Base-by-base conservation (phyloP, 2,113 vertebrate genomes). In the Pavo muticus region DNA sequence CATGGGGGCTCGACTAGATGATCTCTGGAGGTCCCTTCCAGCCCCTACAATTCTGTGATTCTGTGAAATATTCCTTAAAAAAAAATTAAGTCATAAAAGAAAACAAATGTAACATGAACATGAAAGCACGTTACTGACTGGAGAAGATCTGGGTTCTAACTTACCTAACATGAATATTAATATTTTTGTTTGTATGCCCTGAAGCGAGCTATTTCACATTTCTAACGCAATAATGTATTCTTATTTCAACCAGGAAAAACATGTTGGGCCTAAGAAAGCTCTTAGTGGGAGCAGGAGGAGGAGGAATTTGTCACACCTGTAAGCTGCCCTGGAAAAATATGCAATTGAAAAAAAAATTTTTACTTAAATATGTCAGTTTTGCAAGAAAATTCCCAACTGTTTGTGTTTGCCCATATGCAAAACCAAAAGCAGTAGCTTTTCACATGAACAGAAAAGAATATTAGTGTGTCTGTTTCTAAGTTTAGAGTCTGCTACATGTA, bases 201-300 rank as follows among this genome's bases (percentile, higher is more conserved):
- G 59, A 77, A 92, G 80, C 17, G 4, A 79, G 47, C 23, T 60
- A 11, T 35, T 74, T 32, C 29, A 21, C 29, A 37, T 45, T 87
- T 75, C 40, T 44, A 35, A 30, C 11, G 19, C 48, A 94, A 71
- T 3, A 65, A 77, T 2, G 1, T 25, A 19, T 47, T 87, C 52
- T 56, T 35, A 42, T 42, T 68, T 44, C 68, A 87, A 69, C 7
- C 65, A 69, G 54, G 42, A 88, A 86, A 83, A 79, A 12, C 40
- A 37, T 0, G 1, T 11, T 15, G 3, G 6, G 50, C 15, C 70
- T 70, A 87, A 74, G 69, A 69, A 84, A 73, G 27, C 25, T 72
- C 20, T 27, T 25, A 1, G 3, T 3, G 3, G 29, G 6, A 29
- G 29, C 14, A 23, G 5, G 7, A 4, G 24, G 15, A 27, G 2